Conservation (phyloP, 2,797 vertebrate genomes). For the Triplophysa bombifrons region DNA sequence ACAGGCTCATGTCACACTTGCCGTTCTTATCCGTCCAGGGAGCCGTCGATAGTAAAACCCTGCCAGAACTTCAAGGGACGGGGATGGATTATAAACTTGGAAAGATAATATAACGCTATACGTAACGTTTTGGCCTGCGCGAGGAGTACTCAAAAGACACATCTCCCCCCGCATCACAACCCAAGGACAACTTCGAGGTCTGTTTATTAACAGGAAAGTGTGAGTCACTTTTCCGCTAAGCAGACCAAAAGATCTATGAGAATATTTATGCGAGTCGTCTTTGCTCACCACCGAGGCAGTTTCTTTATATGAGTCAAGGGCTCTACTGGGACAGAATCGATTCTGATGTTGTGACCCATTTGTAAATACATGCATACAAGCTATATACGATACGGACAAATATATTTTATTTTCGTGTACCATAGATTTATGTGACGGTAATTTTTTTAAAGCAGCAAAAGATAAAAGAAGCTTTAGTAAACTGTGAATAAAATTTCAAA, state of each 20-base stretch:
- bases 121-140: conserved; percentile 29
- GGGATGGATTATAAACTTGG: conserved; percentile 42
- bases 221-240: conserved; percentile 53
- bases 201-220: conserved; percentile 56
- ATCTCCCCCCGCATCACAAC: not conserved
- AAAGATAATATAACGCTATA: conserved; percentile 40
- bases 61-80: conserved; percentile 32
- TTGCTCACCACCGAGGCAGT: conserved; percentile 33
- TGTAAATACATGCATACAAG: conserved; percentile 60
- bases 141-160: conserved; percentile 26
- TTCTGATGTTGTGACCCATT: conserved; percentile 54
- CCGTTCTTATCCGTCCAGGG: conserved; percentile 37
- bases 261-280: conserved; percentile 48
- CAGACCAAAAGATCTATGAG: conserved; percentile 47
- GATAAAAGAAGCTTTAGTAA: conserved; percentile 80
- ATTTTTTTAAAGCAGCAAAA: conserved; percentile 70
- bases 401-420: conserved; percentile 81
- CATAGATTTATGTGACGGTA: conserved; percentile 79
- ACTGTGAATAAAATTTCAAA: conserved; percentile 77
- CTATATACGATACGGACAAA: conserved; percentile 66
- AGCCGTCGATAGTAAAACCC: conserved; percentile 40
- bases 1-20: conserved; percentile 56
- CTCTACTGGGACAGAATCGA: conserved; percentile 43
- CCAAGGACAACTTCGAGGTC: conserved; percentile 26
- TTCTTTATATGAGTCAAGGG: conserved; percentile 50